Evolutionary conservation across 2,113 vertebrate species (phyloP).

Genomic region (Proterorhinus semilunaris): DNA sequence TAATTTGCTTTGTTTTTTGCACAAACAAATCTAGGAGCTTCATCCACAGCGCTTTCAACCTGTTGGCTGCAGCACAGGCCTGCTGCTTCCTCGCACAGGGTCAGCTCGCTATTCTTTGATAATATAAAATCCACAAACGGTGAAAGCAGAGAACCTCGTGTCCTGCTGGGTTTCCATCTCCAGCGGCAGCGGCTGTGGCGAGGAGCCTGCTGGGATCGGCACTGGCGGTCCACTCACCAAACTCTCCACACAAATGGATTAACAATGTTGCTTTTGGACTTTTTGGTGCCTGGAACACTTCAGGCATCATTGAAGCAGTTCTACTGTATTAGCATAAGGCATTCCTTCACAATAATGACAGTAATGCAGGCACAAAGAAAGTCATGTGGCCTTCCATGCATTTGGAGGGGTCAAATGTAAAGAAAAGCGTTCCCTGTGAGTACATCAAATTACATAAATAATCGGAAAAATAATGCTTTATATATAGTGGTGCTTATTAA

Average conservation of each 20-base stretch:
- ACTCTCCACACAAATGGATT: background rate
- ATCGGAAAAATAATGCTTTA: no score
- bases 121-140: background rate
- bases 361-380: background rate
- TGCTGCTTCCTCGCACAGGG: background rate
- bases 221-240: slow-evolving; percentile 14
- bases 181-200: slow-evolving; percentile 24
- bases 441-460: no score
- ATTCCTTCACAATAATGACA: background rate
- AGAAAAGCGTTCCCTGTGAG: no score
- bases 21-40: slow-evolving; percentile 3
- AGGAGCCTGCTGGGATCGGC: slow-evolving; percentile 28
- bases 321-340: no score
- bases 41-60: slow-evolving; percentile 1
- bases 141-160: background rate
- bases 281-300: background rate
- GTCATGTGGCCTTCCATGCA: no score
- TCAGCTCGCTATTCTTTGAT: slow-evolving; percentile 8
- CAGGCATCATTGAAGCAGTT: background rate
- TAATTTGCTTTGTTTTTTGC: background rate
- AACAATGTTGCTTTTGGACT: slow-evolving; percentile 1
- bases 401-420: no score
- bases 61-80: slow-evolving; percentile 5
- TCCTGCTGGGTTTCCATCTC: slow-evolving; percentile 26
- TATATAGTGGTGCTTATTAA: no score